These are phyloP conservation scores for Callaeas wilsoni DNA, from an alignment of 2,113 vertebrate genomes.

Conservation along the genomic window DNA sequence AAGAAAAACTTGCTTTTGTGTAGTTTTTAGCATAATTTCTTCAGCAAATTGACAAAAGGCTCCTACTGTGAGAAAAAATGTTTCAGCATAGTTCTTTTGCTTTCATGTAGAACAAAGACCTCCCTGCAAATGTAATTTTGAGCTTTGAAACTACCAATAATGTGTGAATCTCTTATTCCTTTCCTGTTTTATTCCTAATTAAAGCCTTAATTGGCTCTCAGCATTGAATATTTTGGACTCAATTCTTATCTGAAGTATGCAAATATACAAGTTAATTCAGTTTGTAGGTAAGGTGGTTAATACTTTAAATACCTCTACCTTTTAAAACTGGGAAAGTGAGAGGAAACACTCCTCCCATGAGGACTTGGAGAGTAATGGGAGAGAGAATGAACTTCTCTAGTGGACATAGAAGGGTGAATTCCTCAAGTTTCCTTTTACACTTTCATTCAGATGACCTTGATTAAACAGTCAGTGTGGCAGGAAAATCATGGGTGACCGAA, in stretches of 20 bases:
- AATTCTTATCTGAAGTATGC: neutral
- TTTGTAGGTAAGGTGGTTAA: neutral
- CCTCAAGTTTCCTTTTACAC: neutral
- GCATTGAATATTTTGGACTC: neutral
- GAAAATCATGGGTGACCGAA: neutral
- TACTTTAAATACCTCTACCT: neutral
- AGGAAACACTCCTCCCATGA: neutral
- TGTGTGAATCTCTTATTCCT: neutral
- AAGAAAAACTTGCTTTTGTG: slow-evolving; percentile 37
- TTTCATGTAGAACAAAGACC: slow-evolving; percentile 4
- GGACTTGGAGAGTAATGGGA: neutral
- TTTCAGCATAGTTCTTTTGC: slow-evolving; percentile 7
- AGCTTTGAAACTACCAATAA: slow-evolving; percentile 13
- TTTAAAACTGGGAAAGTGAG: neutral
- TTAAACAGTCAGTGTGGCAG: neutral
- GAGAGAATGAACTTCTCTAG: neutral
- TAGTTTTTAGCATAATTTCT: slow-evolving; percentile 44
- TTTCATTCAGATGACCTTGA: neutral
- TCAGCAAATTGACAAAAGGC: slow-evolving; percentile 30
- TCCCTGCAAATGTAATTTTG: neutral
- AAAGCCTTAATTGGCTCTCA: neutral
- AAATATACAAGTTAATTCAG: neutral
- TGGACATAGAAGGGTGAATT: neutral
- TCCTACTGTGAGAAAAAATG: slow-evolving; percentile 33
- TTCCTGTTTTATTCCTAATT: slow-evolving; percentile 21